A percentile compares a stretch with the other conserved stretches of the same genome.
phyloP scores from a whole-genome alignment of 2,113 vertebrate species.

The Hippolais icterina region DNA sequence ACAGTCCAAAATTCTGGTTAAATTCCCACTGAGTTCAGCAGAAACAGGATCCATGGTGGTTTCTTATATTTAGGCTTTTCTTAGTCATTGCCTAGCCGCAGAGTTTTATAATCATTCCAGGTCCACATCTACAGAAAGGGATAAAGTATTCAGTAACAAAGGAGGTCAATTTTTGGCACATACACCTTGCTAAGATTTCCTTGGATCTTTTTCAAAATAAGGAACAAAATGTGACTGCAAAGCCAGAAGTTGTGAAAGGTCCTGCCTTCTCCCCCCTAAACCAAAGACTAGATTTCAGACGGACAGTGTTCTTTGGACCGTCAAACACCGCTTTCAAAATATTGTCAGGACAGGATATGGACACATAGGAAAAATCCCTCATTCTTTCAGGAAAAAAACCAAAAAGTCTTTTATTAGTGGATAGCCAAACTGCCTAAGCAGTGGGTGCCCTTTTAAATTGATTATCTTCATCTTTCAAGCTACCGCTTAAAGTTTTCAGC shows the following conservation, averaged over 20 bases:
- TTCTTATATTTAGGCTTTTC: not conserved
- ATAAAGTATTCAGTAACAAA: not conserved
- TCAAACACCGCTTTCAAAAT: not conserved
- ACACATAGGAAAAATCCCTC: not conserved
- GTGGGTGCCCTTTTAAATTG: not conserved
- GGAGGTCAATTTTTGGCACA: not conserved
- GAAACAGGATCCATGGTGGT: not conserved
- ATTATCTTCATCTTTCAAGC: not conserved
- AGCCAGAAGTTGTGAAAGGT: not conserved
- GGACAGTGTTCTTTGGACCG: not conserved
- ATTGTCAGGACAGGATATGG: not conserved
- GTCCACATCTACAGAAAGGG: not conserved
- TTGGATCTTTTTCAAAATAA: not conserved
- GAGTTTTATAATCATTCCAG: not conserved
- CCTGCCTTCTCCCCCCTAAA: not conserved
- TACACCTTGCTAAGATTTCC: not conserved
- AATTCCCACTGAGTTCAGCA: constrained; percentile 49
- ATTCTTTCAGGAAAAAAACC: not conserved
- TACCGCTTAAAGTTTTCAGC: not conserved
- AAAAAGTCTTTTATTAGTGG: not conserved
- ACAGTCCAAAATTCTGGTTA: not conserved
- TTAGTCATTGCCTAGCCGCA: constrained; percentile 24
- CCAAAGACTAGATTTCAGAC: not conserved
- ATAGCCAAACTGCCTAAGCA: not conserved
- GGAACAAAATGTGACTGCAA: not conserved